Base-by-base conservation (phyloP, 2,113 vertebrate genomes). In the Echinops telfairi region DNA sequence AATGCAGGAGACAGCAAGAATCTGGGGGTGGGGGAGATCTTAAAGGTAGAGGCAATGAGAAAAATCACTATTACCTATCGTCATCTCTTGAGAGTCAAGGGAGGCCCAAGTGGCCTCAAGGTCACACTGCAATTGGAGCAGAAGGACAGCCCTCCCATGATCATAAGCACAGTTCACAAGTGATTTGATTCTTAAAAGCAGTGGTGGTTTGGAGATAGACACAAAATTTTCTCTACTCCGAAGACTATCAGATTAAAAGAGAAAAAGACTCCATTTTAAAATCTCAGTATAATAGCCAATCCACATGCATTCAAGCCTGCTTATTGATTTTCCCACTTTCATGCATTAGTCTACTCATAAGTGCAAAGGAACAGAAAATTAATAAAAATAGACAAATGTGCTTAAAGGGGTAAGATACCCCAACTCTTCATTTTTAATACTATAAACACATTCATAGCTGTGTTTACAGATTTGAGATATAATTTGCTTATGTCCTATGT, bases 351-450 rank as follows among this genome's bases (percentile, higher is more conserved):
- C 15, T 23, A 33, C 16, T 62, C 57, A 22, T 58, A 79, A 47
- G 73, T 70, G 33, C 90, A 95, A 62, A 3, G 94, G 12, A 15
- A 53, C 64, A 82, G 88, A 91, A 68, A 20, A 62, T 62, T 53
- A 27, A 88, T 20, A 90, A 81, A n/a, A 38, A 27, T 38, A 88
- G 31, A 88, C 31, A 20, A 60, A 11, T 62, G 43, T 23, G 60
- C 87, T 53, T 84, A 93, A 17, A 38, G 6, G 29, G 6, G 2
- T 78, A 31, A 31, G 23, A 77, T 57, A 82, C 25, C 82, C 5
- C 2, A 95, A 31, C 22, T 83, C n/a, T 38, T 38, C 40, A 10
- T 40, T 25, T 90, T 94, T 64, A 57, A 53, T n/a, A 83, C 22
- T 62, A 53, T 64, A 66, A 83, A 88, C 16, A 88, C n/a, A 68